Evolutionary conservation across 2,797 vertebrate species (phyloP).

Genomic region (Tragopan temminckii): DNA sequence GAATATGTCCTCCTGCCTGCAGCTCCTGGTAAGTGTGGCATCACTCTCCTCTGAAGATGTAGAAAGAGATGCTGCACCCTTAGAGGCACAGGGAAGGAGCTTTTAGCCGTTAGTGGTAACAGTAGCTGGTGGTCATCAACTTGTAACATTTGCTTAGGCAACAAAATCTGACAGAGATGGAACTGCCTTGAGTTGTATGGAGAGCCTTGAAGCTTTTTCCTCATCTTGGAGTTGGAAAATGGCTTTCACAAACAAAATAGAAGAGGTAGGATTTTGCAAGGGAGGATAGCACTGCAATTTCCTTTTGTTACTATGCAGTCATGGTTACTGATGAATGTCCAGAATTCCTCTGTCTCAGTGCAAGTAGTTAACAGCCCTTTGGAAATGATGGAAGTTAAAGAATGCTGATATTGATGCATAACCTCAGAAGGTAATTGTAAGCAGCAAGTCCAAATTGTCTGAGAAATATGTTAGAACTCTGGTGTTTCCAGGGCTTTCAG

Average conservation of each 20-base stretch:
- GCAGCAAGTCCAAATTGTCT: not conserved
- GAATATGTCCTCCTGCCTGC: not conserved
- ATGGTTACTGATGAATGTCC: not conserved
- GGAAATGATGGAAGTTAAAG: not conserved
- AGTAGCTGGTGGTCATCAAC: constrained; percentile 40
- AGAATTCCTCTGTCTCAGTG: not conserved
- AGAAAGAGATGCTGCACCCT: not conserved
- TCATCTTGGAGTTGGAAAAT: not conserved
- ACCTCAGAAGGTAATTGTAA: not conserved
- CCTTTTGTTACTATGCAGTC: not conserved
- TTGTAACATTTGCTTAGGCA: constrained; percentile 16
- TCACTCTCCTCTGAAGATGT: not conserved
- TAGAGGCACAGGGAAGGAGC: not conserved
- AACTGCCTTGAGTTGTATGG: constrained; percentile 1
- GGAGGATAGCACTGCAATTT: not conserved
- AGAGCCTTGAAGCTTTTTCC: not conserved
- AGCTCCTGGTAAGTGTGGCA: not conserved
- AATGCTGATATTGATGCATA: not conserved
- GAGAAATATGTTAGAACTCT: not conserved
- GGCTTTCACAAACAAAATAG: not conserved
- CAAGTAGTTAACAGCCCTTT: not conserved
- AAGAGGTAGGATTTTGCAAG: not conserved
- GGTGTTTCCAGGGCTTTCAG: not conserved
- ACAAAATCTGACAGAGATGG: constrained; percentile 13
- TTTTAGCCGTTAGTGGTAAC: constrained; percentile 2